These are phyloP conservation scores for Formica aserva DNA, from an alignment of 2,888 invertebrate species.

Conservation along the genomic window DNA sequence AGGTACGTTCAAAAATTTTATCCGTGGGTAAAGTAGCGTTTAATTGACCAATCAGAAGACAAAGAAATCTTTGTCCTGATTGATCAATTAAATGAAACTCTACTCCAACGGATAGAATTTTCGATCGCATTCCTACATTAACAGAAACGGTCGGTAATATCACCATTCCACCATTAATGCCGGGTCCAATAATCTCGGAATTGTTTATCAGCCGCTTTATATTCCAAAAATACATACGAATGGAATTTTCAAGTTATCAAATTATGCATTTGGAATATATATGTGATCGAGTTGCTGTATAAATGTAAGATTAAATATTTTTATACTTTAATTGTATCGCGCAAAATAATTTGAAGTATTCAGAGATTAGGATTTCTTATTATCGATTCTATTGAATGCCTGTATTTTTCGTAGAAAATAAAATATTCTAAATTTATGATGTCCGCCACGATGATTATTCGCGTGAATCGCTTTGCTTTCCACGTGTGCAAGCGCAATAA, in stretches of 20 bases:
- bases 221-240: not conserved
- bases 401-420: slow-evolving; percentile 61
- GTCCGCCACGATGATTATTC: slow-evolving; percentile 56
- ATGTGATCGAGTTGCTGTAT: not conserved
- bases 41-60: no score
- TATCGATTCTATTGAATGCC: slow-evolving; percentile 36
- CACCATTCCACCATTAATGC: not conserved
- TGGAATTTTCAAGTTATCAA: not conserved
- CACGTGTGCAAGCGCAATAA: slow-evolving; percentile 53
- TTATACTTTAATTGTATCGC: not conserved
- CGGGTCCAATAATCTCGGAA: not conserved
- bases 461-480: slow-evolving; percentile 55
- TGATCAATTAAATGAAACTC: no score
- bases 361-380: not conserved
- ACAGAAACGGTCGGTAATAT: not conserved
- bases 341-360: not conserved
- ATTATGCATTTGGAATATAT: not conserved
- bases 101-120: no score
- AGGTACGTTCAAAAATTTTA: no score
- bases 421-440: slow-evolving; percentile 38
- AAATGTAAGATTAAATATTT: slow-evolving; percentile 28
- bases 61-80: no score
- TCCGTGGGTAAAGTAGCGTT: no score
- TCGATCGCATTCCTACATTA: no score
- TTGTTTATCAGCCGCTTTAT: not conserved